Percentiles rank a stretch among this genome's conserved stretches.
Evolutionary conservation across 2,797 vertebrate genomes (phyloP).

Genomic region (Chiroxiphia lanceolata): DNA sequence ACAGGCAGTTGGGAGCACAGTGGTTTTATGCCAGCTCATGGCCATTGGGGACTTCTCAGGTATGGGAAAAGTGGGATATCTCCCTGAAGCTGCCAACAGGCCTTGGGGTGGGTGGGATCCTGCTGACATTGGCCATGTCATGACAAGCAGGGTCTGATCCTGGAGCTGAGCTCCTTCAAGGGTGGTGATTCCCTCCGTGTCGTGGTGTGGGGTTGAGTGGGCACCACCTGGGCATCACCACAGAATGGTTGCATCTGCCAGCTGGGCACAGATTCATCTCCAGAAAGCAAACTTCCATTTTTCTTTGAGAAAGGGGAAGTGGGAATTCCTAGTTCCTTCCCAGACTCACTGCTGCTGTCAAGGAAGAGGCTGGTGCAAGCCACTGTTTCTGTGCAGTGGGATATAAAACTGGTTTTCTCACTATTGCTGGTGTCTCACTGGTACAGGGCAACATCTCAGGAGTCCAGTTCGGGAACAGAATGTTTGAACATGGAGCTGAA

Average conservation of each 20-base stretch:
- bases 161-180: not conserved
- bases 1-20: not conserved
- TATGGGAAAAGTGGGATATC: not conserved
- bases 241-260: not conserved
- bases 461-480: not conserved
- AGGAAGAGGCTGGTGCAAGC: not conserved
- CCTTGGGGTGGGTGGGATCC: fast-evolving
- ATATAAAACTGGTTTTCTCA: not conserved
- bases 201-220: fast-evolving
- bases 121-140: fast-evolving
- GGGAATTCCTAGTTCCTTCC: not conserved
- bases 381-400: fast-evolving
- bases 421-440: not conserved
- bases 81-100: not conserved
- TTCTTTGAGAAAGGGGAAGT: not conserved
- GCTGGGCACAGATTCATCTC: not conserved
- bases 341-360: not conserved
- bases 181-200: fast-evolving
- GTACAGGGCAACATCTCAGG: fast-evolving
- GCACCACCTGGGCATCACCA: not conserved
- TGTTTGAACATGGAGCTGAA: not conserved
- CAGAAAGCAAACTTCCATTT: not conserved
- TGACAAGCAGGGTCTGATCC: fast-evolving
- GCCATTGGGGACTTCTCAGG: not conserved
- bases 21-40: not conserved